These are phyloP conservation scores for Muscidifurax raptorellus DNA, from an alignment of 1,140 invertebrate genomes.

Conservation along the genomic window DNA sequence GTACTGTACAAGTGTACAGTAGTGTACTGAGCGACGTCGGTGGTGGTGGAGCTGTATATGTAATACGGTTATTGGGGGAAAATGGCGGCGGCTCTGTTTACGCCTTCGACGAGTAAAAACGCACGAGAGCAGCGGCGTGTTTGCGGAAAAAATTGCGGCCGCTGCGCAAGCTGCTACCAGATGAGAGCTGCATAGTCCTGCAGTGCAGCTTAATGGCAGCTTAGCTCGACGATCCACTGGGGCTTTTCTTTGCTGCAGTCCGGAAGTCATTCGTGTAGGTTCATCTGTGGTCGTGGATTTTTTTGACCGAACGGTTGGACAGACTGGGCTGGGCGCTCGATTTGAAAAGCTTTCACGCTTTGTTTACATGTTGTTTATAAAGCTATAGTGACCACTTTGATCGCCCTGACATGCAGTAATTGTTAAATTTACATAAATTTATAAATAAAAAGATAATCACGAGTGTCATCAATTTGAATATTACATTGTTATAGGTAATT, in stretches of 20 bases:
- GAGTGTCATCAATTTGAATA: no score
- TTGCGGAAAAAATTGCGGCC: constrained; percentile 20
- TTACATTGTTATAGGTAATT: no score
- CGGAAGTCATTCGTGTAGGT: neutral
- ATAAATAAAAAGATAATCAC: no score
- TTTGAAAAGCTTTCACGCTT: neutral
- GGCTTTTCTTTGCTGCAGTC: neutral
- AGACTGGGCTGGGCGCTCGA: neutral
- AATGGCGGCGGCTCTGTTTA: constrained; percentile 49
- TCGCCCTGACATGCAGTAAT: no score
- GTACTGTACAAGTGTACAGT: neutral
- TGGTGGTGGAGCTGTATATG: neutral
- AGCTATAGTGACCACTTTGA: no score
- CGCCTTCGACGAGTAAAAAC: constrained; percentile 39
- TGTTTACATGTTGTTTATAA: no score
- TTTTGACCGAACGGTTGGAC: neutral
- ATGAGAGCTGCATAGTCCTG: no score
- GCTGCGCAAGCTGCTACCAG: neutral
- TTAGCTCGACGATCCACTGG: no score
- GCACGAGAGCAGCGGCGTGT: neutral
- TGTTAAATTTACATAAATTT: no score
- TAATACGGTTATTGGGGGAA: constrained; percentile 35
- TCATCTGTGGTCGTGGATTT: neutral
- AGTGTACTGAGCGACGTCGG: neutral
- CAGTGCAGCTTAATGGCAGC: no score